Evolutionary conservation across 2,113 vertebrate species (phyloP).

Genomic region (Corapipo altera): DNA sequence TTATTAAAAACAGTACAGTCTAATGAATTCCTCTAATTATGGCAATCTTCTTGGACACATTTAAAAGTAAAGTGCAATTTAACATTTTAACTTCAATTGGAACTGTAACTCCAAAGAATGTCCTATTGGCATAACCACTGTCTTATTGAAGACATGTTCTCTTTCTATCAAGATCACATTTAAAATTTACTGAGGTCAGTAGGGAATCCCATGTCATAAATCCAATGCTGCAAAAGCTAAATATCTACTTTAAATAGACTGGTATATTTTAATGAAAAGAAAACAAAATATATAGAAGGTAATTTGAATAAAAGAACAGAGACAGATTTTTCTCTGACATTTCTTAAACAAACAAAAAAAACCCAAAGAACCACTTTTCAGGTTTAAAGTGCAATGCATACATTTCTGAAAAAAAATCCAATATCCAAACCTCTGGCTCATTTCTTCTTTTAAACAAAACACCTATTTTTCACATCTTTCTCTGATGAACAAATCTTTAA

Average conservation of each 20-base stretch:
- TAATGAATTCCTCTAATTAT: neutral
- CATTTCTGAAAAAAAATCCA: neutral
- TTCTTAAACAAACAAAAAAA: neutral
- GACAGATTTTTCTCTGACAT: neutral
- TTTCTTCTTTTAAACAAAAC: neutral
- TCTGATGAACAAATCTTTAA: neutral
- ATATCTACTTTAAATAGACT: neutral
- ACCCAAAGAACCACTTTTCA: neutral
- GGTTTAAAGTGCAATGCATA: neutral
- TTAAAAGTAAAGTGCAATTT: neutral
- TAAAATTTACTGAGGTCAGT: neutral
- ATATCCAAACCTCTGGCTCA: neutral
- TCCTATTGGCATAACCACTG: neutral
- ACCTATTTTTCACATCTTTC: neutral
- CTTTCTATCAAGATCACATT: neutral
- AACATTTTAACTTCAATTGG: neutral
- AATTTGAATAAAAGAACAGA: neutral
- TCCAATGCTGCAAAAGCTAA: neutral
- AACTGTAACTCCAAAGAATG: neutral
- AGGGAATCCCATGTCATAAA: neutral
- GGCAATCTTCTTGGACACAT: neutral
- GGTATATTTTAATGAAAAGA: neutral
- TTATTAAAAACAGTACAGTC: neutral
- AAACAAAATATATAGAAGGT: neutral
- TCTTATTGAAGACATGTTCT: neutral